Evolutionary conservation across 2,888 invertebrate genomes (phyloP).

Genomic region (Agrochola circellaris): DNA sequence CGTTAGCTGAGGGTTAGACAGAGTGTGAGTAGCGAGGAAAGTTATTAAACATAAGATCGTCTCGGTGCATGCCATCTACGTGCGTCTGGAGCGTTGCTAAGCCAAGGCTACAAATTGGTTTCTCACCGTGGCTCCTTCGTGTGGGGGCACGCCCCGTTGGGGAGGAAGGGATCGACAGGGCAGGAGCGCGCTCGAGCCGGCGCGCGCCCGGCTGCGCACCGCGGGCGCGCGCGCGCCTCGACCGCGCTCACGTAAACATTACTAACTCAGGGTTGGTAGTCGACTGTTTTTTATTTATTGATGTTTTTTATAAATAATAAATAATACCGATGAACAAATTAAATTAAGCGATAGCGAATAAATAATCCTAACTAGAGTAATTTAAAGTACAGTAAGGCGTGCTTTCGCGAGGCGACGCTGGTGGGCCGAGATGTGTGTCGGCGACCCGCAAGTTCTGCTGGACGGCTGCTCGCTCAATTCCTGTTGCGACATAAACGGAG

Average conservation of each 20-base stretch:
- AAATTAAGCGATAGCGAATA: slow-evolving; percentile 90
- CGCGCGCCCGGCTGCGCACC: slow-evolving; percentile 73
- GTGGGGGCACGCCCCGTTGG: slow-evolving; percentile 84
- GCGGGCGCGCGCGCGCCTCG: slow-evolving; percentile 75
- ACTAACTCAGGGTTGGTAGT: slow-evolving; percentile 86
- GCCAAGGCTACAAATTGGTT: slow-evolving; percentile 89
- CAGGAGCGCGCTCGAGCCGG: slow-evolving; percentile 79
- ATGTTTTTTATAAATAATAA: slow-evolving; percentile 85
- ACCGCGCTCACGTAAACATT: slow-evolving; percentile 79
- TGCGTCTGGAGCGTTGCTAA: slow-evolving; percentile 88
- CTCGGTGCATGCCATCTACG: slow-evolving; percentile 84
- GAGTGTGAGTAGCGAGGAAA: slow-evolving; percentile 86
- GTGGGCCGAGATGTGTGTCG: slow-evolving; percentile 87
- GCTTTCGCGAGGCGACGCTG: slow-evolving; percentile 87
- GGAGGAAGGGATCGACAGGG: slow-evolving; percentile 78
- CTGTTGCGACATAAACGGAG: slow-evolving; percentile 91
- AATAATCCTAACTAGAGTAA: slow-evolving; percentile 89
- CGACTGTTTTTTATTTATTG: slow-evolving; percentile 87
- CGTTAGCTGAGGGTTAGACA: slow-evolving; percentile 86
- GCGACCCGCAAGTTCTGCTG: slow-evolving; percentile 87
- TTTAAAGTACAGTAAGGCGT: slow-evolving; percentile 89
- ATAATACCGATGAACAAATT: slow-evolving; percentile 90
- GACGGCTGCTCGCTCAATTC: slow-evolving; percentile 88
- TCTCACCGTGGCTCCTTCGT: slow-evolving; percentile 89
- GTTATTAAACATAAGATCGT: slow-evolving; percentile 83